Base-by-base conservation (phyloP, 2,113 vertebrate species). In the Nesospiza acunhae region DNA sequence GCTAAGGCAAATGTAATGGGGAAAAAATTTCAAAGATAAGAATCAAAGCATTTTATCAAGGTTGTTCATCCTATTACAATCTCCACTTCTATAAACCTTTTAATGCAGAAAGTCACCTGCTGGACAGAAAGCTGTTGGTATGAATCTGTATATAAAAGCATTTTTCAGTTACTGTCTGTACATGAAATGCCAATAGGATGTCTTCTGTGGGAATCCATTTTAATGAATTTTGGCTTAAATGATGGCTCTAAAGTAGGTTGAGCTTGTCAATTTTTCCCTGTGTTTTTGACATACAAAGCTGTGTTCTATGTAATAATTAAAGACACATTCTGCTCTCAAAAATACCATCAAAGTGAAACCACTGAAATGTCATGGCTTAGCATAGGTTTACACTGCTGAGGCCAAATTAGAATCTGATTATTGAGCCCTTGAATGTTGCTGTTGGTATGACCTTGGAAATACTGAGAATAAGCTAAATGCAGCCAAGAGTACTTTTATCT, bases 41-140 rank as follows among this genome's bases (percentile, higher is more conserved):
- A 93, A 97, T 97, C 97, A 93, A 97, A 96, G 90, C 2, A 0
- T 84, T 97, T 92, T 93, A 94, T 94, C 93, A 94, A 94, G 85
- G 97, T 93, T 96, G 90, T 93, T 97, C 96, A 89, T 96, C 87
- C 93, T 82, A 76, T 96, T 96, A 94, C 41, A 52, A 72, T 73
- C 82, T 79, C 62, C 15, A 68, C 64, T 84, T 89, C 49, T 81
- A 87, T 64, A 96, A 94, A 78, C 16, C 89, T 93, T 95, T 92
- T 94, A 84, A 94, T 90, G 64, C 64, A 96, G 60, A 87, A 95
- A 96, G 72, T 91, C 89, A 96, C 95, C 96, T 88, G 84, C 91
- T 96, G 96, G 79, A 95, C 82, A 92, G 88, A 94, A 84, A 85
- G 75, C 59, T 84, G 66, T 35, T 88, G 76, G 93, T 30, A 69